phyloP scores from a whole-genome alignment of 2,113 vertebrate species.

The Ifrita kowaldi region DNA sequence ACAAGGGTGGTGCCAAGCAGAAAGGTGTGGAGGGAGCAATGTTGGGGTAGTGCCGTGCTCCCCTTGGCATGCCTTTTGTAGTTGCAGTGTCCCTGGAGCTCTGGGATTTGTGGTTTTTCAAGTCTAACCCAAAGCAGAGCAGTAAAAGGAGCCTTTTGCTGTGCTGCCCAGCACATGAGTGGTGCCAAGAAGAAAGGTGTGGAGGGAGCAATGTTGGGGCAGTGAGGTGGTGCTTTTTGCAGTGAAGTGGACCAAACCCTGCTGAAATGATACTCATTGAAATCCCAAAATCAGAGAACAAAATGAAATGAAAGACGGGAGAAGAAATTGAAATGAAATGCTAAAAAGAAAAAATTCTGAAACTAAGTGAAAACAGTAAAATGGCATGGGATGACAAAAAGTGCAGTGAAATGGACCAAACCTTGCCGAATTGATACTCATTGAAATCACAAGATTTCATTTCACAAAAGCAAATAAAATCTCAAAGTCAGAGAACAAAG shows the following conservation, averaged over 20 bases:
- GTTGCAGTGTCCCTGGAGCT: not conserved
- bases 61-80: not conserved
- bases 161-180: not conserved
- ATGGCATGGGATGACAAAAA: not conserved
- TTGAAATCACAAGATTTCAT: not conserved
- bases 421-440: not conserved
- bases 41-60: accelerated
- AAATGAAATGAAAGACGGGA: not conserved
- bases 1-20: not conserved
- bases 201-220: not conserved
- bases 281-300: not conserved
- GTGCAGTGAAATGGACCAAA: no score
- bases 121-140: not conserved
- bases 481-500: not conserved
- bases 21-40: not conserved
- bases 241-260: not conserved
- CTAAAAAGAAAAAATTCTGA: not conserved
- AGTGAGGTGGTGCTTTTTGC: not conserved
- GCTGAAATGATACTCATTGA: not conserved
- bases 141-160: not conserved
- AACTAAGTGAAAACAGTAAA: not conserved
- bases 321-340: not conserved
- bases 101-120: not conserved
- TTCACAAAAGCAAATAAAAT: not conserved
- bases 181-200: not conserved